phyloP scores from a whole-genome alignment of 2,113 vertebrate species.

The Smithornis capensis region DNA sequence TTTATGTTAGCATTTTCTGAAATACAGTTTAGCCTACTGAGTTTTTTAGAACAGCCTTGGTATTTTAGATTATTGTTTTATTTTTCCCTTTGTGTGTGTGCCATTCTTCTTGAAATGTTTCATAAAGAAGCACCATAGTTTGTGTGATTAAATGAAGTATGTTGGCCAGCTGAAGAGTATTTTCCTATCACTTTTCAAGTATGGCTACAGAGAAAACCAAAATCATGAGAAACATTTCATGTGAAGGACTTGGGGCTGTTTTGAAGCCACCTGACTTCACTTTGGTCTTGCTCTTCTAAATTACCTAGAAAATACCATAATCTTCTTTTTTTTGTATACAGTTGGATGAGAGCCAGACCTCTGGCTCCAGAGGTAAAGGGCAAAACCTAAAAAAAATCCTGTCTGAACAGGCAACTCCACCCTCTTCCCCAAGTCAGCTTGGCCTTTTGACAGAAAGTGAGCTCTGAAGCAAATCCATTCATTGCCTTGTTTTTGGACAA shows the following conservation, averaged over 20 bases:
- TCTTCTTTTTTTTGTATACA: slow-evolving; percentile 14
- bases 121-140: slow-evolving; percentile 57
- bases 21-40: not conserved
- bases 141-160: slow-evolving; percentile 44
- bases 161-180: slow-evolving; percentile 36
- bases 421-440: slow-evolving; percentile 78
- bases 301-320: slow-evolving; percentile 78
- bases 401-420: slow-evolving; percentile 80
- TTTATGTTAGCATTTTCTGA: slow-evolving; percentile 22
- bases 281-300: slow-evolving; percentile 75
- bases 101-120: slow-evolving; percentile 38
- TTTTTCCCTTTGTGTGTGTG: slow-evolving; percentile 15
- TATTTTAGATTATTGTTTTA: slow-evolving; percentile 52
- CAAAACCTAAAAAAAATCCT: slow-evolving; percentile 79
- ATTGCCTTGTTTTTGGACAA: slow-evolving; percentile 70
- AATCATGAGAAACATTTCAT: slow-evolving; percentile 68
- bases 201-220: slow-evolving; percentile 49
- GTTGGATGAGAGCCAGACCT: slow-evolving; percentile 79
- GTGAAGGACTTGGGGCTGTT: slow-evolving; percentile 66
- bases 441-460: slow-evolving; percentile 78
- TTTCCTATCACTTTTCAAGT: slow-evolving; percentile 60
- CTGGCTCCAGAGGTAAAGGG: slow-evolving; percentile 86
- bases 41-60: not conserved
- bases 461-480: slow-evolving; percentile 79
- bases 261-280: slow-evolving; percentile 77